Evolutionary conservation across 2,113 vertebrate genomes (phyloP).

Genomic region (Odobenus rosmarus): DNA sequence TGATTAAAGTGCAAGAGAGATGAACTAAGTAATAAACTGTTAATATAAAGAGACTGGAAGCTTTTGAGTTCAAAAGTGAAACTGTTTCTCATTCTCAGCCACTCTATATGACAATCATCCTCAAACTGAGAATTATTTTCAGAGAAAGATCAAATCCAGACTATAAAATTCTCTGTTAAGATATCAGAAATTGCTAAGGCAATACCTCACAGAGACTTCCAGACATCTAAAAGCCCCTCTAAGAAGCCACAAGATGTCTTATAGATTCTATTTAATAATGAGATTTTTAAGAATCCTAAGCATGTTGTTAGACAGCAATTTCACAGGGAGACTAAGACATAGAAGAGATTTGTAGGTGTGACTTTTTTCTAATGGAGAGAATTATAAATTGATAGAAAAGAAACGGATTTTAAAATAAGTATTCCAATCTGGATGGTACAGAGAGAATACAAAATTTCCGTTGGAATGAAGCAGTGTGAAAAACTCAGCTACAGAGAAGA

Average conservation of each 20-base stretch:
- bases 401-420: not conserved
- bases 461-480: not conserved
- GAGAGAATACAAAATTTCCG: not conserved
- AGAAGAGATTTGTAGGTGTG: not conserved
- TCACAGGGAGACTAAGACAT: not conserved
- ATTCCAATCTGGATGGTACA: not conserved
- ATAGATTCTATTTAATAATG: not conserved
- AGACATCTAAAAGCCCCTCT: not conserved
- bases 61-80: constrained; percentile 44
- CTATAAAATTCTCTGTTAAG: not conserved
- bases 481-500: not conserved
- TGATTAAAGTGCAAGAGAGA: constrained; percentile 6
- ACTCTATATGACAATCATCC: not conserved
- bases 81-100: not conserved
- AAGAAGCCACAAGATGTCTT: not conserved
- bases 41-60: not conserved
- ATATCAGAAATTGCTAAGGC: not conserved
- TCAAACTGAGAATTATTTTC: not conserved
- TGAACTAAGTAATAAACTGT: not conserved
- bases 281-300: not conserved
- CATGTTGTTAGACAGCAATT: not conserved
- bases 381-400: not conserved
- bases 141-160: not conserved
- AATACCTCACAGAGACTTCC: not conserved
- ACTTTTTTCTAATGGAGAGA: not conserved